phyloP scores from a whole-genome alignment of 2,113 vertebrate genomes.

The Ageneiosus marmoratus region DNA sequence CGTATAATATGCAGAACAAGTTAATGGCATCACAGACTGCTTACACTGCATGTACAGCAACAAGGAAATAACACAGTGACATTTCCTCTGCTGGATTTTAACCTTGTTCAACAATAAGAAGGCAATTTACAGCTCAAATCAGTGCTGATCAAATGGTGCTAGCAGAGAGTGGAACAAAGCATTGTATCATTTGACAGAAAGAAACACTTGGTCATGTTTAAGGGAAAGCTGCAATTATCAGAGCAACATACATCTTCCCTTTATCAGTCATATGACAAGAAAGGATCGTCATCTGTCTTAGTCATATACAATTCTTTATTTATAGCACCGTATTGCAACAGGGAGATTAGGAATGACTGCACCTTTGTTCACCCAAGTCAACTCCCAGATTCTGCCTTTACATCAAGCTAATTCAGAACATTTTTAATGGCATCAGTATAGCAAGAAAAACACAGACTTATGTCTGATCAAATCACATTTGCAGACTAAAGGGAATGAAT shows the following conservation, averaged over 20 bases:
- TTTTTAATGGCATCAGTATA: not conserved
- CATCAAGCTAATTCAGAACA: not conserved
- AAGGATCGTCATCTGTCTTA: slow-evolving; percentile 21
- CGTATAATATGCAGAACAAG: not conserved
- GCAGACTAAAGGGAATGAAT: not conserved
- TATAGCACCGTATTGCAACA: slow-evolving; percentile 3
- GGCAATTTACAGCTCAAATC: slow-evolving; percentile 36
- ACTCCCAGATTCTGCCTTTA: not conserved
- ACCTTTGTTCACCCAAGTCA: not conserved
- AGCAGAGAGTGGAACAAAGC: not conserved
- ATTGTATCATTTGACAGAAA: not conserved
- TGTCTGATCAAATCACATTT: not conserved
- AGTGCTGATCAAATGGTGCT: not conserved
- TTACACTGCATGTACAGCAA: not conserved
- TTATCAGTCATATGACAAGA: not conserved
- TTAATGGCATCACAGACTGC: not conserved
- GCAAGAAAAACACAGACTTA: not conserved
- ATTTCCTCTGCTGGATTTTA: slow-evolving; percentile 25
- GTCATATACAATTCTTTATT: slow-evolving; percentile 45
- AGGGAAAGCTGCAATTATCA: no score
- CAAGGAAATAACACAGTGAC: not conserved
- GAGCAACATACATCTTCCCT: no score
- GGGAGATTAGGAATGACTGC: not conserved
- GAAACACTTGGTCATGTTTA: not conserved
- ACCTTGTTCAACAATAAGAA: slow-evolving; percentile 9